phyloP scores from a whole-genome alignment of 2,797 vertebrate species.

The Pseudochromis fuscus region DNA sequence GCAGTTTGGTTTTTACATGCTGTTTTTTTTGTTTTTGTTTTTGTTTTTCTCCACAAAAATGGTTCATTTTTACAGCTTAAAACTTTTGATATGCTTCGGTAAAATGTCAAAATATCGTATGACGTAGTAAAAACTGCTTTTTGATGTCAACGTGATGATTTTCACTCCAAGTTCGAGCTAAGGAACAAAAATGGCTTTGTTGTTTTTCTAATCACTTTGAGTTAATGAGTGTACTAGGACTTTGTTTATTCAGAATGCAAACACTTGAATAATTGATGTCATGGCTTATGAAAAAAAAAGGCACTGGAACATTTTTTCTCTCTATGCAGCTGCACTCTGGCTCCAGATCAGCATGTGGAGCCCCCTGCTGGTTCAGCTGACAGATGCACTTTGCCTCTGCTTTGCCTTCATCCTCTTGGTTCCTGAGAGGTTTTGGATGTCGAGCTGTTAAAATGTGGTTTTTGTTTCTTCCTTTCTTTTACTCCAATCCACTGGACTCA shows the following conservation, averaged over 20 bases:
- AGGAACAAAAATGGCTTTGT: neutral
- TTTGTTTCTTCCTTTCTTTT: too few species aligned
- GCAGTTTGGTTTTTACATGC: constrained; percentile 1
- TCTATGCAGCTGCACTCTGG: constrained; percentile 28
- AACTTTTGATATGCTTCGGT: neutral
- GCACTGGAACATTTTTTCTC: constrained; percentile 23
- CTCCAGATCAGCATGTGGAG: constrained; percentile 1
- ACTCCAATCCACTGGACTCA: too few species aligned
- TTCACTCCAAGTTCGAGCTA: neutral
- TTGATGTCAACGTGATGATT: neutral
- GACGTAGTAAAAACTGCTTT: too few species aligned
- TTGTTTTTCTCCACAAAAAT: neutral
- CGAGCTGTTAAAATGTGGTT: constrained; percentile 7
- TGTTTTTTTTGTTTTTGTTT: neutral
- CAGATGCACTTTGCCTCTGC: constrained; percentile 24
- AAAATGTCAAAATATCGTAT: neutral
- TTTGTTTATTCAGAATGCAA: constrained; percentile 27
- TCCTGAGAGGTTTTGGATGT: constrained; percentile 1
- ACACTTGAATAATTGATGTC: constrained; percentile 57
- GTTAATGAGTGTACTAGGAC: neutral
- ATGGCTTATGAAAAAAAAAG: constrained; percentile 33
- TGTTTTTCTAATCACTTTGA: constrained; percentile 11
- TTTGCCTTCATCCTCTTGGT: constrained; percentile 34
- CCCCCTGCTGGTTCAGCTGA: constrained; percentile 13
- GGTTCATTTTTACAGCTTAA: constrained; percentile 1